Evolutionary conservation across 1,140 invertebrate species (phyloP).

Genomic region (Coelopa frigida): DNA sequence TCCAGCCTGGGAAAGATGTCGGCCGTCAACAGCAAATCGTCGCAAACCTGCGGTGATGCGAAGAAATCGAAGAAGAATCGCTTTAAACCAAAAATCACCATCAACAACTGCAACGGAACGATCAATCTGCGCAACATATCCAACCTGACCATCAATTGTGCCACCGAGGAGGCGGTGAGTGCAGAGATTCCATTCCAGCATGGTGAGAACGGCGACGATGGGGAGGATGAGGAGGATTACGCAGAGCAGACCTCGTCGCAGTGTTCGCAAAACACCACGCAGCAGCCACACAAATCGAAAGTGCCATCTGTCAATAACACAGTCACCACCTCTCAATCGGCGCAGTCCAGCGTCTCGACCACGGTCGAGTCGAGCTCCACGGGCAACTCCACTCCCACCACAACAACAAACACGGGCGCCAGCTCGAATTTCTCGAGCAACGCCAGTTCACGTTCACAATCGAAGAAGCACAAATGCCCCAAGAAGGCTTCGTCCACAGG

Average conservation of each 20-base stretch:
- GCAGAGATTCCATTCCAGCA: constrained; percentile 22
- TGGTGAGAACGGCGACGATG: background rate
- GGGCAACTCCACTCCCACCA: constrained; percentile 16
- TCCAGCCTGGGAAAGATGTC: constrained; percentile 27
- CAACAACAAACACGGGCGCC: constrained; percentile 26
- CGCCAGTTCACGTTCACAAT: constrained; percentile 35
- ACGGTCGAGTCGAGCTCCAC: constrained; percentile 15
- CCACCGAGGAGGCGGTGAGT: constrained; percentile 32
- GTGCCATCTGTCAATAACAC: too few relatives aligned
- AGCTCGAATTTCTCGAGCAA: constrained; percentile 37
- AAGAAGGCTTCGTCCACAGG: constrained; percentile 10
- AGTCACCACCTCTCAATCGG: background rate
- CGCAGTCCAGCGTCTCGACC: background rate
- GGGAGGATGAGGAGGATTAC: background rate
- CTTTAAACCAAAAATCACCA: constrained; percentile 42
- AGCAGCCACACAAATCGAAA: too few relatives aligned
- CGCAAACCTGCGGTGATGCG: constrained; percentile 13
- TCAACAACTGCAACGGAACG: constrained; percentile 43
- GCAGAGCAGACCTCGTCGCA: constrained; percentile 1
- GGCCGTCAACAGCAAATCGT: constrained; percentile 14
- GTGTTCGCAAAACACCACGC: too few relatives aligned
- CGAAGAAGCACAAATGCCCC: constrained; percentile 24
- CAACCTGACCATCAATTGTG: constrained; percentile 40
- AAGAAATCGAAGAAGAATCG: constrained; percentile 23
- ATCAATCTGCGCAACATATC: constrained; percentile 42